phyloP scores from a whole-genome alignment of 1,140 invertebrate species.

The Probaryconus sp. region DNA sequence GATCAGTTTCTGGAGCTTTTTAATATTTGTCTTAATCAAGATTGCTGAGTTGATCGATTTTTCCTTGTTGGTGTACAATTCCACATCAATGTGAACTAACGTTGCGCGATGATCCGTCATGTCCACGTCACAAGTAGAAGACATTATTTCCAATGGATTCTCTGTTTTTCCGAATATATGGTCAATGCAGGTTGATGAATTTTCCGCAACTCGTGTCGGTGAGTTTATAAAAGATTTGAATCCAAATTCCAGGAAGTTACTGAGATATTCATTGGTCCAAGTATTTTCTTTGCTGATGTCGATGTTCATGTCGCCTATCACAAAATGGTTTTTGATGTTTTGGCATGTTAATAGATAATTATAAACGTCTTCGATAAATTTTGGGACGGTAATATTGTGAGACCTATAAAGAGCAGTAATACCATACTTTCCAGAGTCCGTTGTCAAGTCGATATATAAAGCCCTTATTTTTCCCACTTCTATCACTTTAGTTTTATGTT shows the following conservation, averaged over 20 bases:
- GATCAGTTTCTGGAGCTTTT: too few relatives aligned
- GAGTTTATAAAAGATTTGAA: slow-evolving; percentile 5
- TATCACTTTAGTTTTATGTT: neutral
- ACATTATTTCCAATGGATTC: neutral
- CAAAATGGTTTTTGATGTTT: neutral
- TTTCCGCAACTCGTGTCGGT: slow-evolving; percentile 1
- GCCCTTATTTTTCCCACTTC: neutral
- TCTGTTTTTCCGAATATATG: slow-evolving; percentile 13
- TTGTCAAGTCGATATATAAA: neutral
- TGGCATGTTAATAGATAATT: neutral
- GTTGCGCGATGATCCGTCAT: slow-evolving; percentile 2
- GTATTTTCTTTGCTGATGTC: neutral
- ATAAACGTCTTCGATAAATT: slow-evolving; percentile 1
- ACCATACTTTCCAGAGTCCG: neutral
- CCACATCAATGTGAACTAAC: neutral
- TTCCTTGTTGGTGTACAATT: too few relatives aligned
- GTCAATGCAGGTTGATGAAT: slow-evolving; percentile 1
- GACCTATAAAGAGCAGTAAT: neutral
- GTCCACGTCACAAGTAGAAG: neutral
- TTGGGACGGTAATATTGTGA: neutral
- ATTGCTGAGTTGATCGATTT: too few relatives aligned
- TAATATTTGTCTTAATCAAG: too few relatives aligned
- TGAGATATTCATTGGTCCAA: neutral
- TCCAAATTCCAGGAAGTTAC: neutral
- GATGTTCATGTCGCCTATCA: slow-evolving; percentile 6